Percentiles rank a stretch among this genome's conserved stretches.
phyloP scores from a whole-genome alignment of 2,888 invertebrate species.

The Drosophila mettleri region DNA sequence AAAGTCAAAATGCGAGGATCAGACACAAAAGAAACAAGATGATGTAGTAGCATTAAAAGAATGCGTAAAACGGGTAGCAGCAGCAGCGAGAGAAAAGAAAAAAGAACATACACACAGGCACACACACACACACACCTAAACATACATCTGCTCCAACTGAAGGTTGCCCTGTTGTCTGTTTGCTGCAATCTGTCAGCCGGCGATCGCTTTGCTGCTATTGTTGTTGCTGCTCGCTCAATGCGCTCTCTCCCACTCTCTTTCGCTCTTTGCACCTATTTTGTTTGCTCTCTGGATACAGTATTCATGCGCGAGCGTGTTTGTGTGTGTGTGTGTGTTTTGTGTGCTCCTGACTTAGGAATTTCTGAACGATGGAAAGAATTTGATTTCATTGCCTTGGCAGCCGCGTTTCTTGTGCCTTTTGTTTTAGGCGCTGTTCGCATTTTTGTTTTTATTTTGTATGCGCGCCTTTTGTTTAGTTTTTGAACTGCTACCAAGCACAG shows the following conservation, averaged over 20 bases:
- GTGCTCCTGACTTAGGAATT: constrained; percentile 76
- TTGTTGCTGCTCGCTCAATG: constrained; percentile 29
- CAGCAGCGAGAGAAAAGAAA: constrained; percentile 19
- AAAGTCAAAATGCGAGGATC: constrained; percentile 76
- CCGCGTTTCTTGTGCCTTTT: constrained; percentile 64
- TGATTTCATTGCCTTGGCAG: constrained; percentile 71
- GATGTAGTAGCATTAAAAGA: constrained; percentile 66
- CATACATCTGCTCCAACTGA: constrained; percentile 27
- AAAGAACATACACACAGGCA: constrained; percentile 27
- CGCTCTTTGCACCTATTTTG: constrained; percentile 32
- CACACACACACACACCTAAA: not conserved
- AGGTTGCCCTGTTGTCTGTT: constrained; percentile 58
- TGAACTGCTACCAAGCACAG: constrained; percentile 40
- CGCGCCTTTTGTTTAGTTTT: constrained; percentile 73
- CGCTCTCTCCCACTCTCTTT: constrained; percentile 35
- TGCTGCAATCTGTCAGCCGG: constrained; percentile 75
- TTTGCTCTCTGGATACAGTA: constrained; percentile 29
- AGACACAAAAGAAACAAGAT: constrained; percentile 70
- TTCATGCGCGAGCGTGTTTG: no score
- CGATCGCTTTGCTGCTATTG: constrained; percentile 48
- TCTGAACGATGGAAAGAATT: constrained; percentile 79
- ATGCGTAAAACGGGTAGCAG: constrained; percentile 77
- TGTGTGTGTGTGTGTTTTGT: constrained; percentile 13
- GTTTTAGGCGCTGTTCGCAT: constrained; percentile 70
- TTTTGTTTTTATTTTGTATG: constrained; percentile 69